These are phyloP conservation scores for Conchocele bisecta DNA, from an alignment of 2,888 invertebrate species.

Conservation along the genomic window DNA sequence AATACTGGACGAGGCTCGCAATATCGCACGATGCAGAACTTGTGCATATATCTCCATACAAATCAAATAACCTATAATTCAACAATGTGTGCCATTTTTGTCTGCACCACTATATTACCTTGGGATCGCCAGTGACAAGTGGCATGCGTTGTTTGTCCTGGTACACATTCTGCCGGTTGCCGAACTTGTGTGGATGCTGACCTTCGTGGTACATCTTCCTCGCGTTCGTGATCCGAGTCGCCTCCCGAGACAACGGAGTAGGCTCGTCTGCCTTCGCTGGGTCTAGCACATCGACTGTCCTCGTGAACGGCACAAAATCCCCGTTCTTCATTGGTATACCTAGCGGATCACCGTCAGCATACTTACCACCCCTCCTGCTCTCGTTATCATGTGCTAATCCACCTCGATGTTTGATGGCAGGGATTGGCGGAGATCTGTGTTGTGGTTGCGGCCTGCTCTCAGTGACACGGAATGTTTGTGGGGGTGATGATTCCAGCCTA, in stretches of 20 bases:
- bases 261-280: conserved; percentile 78
- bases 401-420: conserved; percentile 66
- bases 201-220: conserved; percentile 78
- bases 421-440: conserved; percentile 71
- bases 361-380: conserved; percentile 48
- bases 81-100: too few relatives aligned
- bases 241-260: conserved; percentile 79
- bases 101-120: too few relatives aligned
- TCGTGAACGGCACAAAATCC: conserved; percentile 80
- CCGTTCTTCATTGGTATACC: conserved; percentile 57
- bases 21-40: too few relatives aligned
- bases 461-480: background rate
- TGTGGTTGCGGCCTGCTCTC: conserved; percentile 14
- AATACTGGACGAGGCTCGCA: too few relatives aligned
- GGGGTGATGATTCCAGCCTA: conserved; percentile 4
- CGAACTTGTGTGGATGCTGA: conserved; percentile 78
- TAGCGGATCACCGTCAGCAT: conserved; percentile 61
- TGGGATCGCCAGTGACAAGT: conserved; percentile 27
- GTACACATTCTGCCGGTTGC: conserved; percentile 70
- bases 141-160: conserved; percentile 64
- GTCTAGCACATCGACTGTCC: conserved; percentile 80
- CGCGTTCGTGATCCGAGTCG: conserved; percentile 74
- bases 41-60: too few relatives aligned
- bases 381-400: background rate
- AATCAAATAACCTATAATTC: too few relatives aligned